Evolutionary conservation across 2,888 invertebrate species (phyloP).

Genomic region (Nasonia oneida): DNA sequence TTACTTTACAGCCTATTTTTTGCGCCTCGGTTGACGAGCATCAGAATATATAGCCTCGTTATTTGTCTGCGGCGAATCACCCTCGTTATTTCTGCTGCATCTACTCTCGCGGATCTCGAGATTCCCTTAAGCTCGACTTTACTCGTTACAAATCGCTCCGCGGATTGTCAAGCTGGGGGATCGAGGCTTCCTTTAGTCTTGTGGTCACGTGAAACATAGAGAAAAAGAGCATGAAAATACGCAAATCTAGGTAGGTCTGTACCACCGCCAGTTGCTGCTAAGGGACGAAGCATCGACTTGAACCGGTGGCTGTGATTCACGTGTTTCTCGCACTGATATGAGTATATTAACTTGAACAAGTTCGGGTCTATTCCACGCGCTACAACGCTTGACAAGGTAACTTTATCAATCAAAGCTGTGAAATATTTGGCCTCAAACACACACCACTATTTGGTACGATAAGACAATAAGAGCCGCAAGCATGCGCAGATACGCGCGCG

Average conservation of each 20-base stretch:
- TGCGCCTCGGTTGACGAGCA: not conserved
- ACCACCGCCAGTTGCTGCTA: too few relatives aligned
- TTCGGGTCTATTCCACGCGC: too few relatives aligned
- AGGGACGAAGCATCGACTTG: too few relatives aligned
- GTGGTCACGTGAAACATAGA: constrained; percentile 30
- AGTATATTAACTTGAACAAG: too few relatives aligned
- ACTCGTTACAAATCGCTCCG: constrained; percentile 21
- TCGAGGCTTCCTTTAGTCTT: not conserved
- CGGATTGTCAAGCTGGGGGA: not conserved
- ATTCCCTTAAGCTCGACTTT: not conserved
- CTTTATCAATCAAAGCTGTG: constrained; percentile 19
- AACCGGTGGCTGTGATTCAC: too few relatives aligned
- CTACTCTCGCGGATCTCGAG: not conserved
- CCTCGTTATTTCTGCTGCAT: too few relatives aligned
- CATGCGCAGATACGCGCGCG: not conserved
- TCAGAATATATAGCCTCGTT: not conserved
- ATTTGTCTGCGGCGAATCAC: not conserved
- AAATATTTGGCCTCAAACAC: not conserved
- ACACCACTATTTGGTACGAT: too few relatives aligned
- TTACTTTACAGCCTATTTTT: not conserved
- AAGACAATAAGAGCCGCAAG: not conserved
- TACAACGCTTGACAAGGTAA: not conserved
- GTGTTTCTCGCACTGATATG: too few relatives aligned
- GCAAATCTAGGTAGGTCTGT: not conserved
- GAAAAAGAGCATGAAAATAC: constrained; percentile 23